Percentiles rank a stretch among this genome's conserved stretches.
Evolutionary conservation across 2,888 invertebrate genomes (phyloP).

Genomic region (Baronia brevicornis): DNA sequence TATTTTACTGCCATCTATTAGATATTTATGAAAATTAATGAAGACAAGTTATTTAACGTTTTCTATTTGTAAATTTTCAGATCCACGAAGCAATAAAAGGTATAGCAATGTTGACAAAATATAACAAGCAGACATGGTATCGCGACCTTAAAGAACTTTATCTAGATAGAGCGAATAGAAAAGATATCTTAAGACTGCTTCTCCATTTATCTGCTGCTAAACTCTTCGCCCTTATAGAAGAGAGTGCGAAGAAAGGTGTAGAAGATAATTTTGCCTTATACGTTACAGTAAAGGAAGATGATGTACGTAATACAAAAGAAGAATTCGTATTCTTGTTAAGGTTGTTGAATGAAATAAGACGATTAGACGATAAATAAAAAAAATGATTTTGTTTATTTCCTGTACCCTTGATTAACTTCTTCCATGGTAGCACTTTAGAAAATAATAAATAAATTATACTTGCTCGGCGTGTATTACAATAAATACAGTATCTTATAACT

Average conservation of each 20-base stretch:
- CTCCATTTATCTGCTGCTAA: conserved; percentile 38
- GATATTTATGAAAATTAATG: too few species aligned
- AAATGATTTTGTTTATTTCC: not conserved
- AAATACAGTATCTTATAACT: too few species aligned
- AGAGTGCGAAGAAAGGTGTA: conserved; percentile 27
- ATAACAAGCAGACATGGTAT: conserved; percentile 42
- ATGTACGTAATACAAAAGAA: conserved; percentile 27
- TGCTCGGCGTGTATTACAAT: too few species aligned
- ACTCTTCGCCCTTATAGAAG: conserved; percentile 39
- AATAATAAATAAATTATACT: too few species aligned
- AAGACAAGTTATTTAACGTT: too few species aligned
- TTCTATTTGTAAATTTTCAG: conserved; percentile 32
- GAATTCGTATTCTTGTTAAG: conserved; percentile 36
- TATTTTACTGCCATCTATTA: too few species aligned
- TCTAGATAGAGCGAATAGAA: conserved; percentile 24
- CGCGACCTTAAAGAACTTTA: conserved; percentile 40
- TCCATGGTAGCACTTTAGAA: too few species aligned
- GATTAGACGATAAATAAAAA: conserved; percentile 9
- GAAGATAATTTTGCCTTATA: conserved; percentile 31
- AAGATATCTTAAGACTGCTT: conserved; percentile 32
- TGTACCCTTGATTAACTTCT: not conserved
- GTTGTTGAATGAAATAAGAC: conserved; percentile 32
- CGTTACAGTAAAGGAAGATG: conserved; percentile 29
- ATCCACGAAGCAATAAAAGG: conserved; percentile 44
- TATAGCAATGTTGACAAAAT: conserved; percentile 39